Base-by-base conservation (phyloP, 2,113 vertebrate genomes). In the Craseonycteris thonglongyai region DNA sequence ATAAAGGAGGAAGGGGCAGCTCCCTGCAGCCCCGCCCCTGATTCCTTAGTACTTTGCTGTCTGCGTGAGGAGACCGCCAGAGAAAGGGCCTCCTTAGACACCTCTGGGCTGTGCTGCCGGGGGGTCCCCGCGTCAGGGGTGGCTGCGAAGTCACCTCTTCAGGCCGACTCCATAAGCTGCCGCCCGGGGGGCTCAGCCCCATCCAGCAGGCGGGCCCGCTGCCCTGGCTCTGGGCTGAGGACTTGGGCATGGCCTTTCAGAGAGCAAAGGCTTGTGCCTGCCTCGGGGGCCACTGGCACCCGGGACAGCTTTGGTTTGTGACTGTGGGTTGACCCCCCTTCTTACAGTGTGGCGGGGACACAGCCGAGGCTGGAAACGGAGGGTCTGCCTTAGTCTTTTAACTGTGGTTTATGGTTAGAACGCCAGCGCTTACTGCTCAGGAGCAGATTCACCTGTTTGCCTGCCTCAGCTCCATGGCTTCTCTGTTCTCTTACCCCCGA, bases 391-490 rank as follows among this genome's bases (percentile, higher is more conserved):
- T 40, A 69, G 54, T 93, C 78, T 96, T 40, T 94, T 56, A 58
- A 86, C 54, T 38, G 40, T 7, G 35, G 35, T 42, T 35, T 69
- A 3, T 12, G 35, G 33, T 63, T 47, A 16, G 75, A 74, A 16
- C 2, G 1, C 40, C 33, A 51, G 66, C 30, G 15, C 63, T 47
- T 1, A 4, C 54, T 74, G 16, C 26, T 42, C 75, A 45, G 82
- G 61, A 40, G 7, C 12, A 19, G 7, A 7, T 16, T 38, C 76
- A 2, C 30, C 30, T 18, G 83, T 38, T 30, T 35, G 22, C 5
- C 33, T 2, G 0, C 3, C 13, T 0, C 35, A 0, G 4, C n/a
- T 33, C 28, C 8, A 3, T 1, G 19, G 35, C 56, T 42, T 11
- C 40, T 59, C 21, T 18, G 7, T 47, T 47, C 56, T 58, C 38